Percentiles rank a stretch among this genome's conserved stretches.
Evolutionary conservation across 2,888 invertebrate genomes (phyloP).

Genomic region (Brachyptera risi): DNA sequence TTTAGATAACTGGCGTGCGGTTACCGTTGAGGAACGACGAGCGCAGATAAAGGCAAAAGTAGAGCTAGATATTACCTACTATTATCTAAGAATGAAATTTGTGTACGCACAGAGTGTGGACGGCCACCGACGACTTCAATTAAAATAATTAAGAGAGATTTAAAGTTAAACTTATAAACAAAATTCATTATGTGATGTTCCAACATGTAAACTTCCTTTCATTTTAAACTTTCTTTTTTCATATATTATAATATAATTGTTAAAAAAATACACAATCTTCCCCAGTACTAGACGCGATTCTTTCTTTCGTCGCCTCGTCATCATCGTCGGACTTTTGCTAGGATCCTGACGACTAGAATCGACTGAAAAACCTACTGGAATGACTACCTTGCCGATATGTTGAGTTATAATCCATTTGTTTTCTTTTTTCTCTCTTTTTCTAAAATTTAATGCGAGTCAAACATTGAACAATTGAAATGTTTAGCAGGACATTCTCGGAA

Average conservation of each 20-base stretch:
- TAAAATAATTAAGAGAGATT: constrained; percentile 13
- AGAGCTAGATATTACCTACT: constrained; percentile 3
- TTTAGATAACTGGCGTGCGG: too few relatives aligned
- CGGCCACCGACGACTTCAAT: neutral
- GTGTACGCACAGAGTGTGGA: neutral
- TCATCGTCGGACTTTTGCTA: too few relatives aligned
- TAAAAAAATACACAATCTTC: constrained; percentile 22
- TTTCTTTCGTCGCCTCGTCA: constrained; percentile 1
- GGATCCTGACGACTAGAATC: neutral
- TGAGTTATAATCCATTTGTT: constrained; percentile 25
- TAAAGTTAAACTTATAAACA: constrained; percentile 18
- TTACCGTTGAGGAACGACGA: too few relatives aligned
- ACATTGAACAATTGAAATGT: constrained; percentile 21
- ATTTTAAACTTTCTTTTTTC: neutral
- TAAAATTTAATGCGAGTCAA: constrained; percentile 12
- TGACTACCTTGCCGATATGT: constrained; percentile 34
- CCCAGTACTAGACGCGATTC: neutral
- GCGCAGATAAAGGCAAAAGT: constrained; percentile 8
- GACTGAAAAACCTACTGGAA: constrained; percentile 29
- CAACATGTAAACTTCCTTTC: constrained; percentile 17
- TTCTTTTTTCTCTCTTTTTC: constrained; percentile 19
- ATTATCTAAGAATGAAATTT: neutral
- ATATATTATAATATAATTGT: constrained; percentile 6
- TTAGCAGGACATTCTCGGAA: neutral
- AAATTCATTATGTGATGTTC: constrained; percentile 23